Evolutionary conservation across 2,888 invertebrate species (phyloP), one percentile per base, ranked within the genome.

Genomic region (Lasioglossum lativentre): DNA sequence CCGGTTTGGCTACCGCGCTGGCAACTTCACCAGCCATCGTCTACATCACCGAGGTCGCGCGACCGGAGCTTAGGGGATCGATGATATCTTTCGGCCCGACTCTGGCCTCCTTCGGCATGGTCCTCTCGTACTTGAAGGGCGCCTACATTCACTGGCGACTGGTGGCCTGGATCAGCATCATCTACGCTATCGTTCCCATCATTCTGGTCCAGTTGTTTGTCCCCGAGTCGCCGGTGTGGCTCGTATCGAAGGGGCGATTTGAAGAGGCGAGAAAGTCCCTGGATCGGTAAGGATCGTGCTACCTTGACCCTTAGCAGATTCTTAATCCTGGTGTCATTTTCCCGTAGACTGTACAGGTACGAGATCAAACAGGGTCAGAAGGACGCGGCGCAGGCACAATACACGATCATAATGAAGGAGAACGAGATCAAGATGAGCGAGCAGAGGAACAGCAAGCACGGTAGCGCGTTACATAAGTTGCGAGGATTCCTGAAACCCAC

Each of bases 11-110:
- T 1, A 95, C 96, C 94, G 96, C 96, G 4, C 94, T 96, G 93
- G 96, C 96, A 23, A 96, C 96, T 2, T 96, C 96, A 88, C 96
- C 96, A 23, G 96, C 96, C 1, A 96, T 96, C 70, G 96, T 96
- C 40, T 96, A 96, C 93, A 96, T 96, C 80, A 96, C 96, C 12
- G 96, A 96, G 94, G 96, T 96, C 1, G 96, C 96, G 0, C 94
- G 96, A 71, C 96, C 96, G 3, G 96, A 96, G 91, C 94, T 96
- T 84, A 93, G 96, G 83, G 96, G 96, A n/a, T 96, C 96, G 16
- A 93, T 96, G 72, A 96, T 96, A 84, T 96, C 96, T 16, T 95
- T 96, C 47, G 96, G 96, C 6, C 96, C 96, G 4, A 96, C 96
- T 6, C 95, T 96, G 87, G 96, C 96, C 10, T 96, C 96, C 1